Evolutionary conservation across 1,140 invertebrate genomes (phyloP), one percentile per base, ranked within the genome.

Genomic region (Pseudomyrmex sp.): DNA sequence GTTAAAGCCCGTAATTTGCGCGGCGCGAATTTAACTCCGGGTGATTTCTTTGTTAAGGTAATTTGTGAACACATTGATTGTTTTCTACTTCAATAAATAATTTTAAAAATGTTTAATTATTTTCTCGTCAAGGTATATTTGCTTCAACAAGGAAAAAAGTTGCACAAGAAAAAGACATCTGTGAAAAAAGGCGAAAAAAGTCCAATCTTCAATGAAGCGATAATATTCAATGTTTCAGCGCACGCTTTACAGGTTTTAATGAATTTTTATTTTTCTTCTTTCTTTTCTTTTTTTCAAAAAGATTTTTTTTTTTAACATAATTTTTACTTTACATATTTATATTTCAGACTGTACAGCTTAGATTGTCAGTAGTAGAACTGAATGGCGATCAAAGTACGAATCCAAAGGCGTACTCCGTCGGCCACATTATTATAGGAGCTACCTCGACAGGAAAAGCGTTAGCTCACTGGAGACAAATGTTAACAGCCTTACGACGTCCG

Each of bases 391-490:
- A 93, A 82, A 83, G 91, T 85, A 74, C 92, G 80, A 91, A 94
- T 63, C 85, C 94, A 1, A 95, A 95, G 48, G 94, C 95, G 0
- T 93, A 94, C 66, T 95, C 96, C 0, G 94, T 97, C 44, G 97
- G 97, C 1, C 97, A 97, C 91, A 96, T 98, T 26, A 96, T 97
- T 48, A 95, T 97, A 2, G 96, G 97, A 15, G 95, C 96, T 46
- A 95, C 96, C 83, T 95, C 96, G 1, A 95, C 95, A 2, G 97
- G 97, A 52, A 96, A 96, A 89, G 95, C 97, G 0, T 90, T 97
- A n/a, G 96, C 95, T 63, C 97, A 98, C 90, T 98, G 97, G 97
- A 96, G 96, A 87, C 97, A 98, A 93, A 98, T 98, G 97, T 94
- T 98, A 80, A 95, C 96, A n/a, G 96, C 97, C 20, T 95, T 97